A percentile compares a stretch with the other conserved stretches of the same genome.
Evolutionary conservation across 2,888 invertebrate genomes (phyloP).

Genomic region (Ectemnius continuus): DNA sequence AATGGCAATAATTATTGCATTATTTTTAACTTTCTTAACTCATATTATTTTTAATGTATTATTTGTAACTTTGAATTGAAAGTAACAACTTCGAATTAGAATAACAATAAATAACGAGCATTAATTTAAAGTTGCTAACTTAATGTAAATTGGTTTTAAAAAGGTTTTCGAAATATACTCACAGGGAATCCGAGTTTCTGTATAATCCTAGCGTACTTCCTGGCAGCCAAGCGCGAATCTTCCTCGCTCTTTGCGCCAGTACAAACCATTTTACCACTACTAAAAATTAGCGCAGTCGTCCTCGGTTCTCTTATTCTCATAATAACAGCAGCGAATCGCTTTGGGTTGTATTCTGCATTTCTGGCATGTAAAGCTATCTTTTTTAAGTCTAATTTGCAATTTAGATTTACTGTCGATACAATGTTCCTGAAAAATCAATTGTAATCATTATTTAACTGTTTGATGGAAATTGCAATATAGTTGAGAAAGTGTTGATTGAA

Average conservation of each 20-base stretch:
- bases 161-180: slow-evolving; percentile 60
- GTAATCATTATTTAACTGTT: neutral
- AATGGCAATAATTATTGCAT: too few relatives aligned
- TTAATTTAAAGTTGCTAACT: neutral
- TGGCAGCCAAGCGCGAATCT: slow-evolving; percentile 86
- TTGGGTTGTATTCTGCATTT: slow-evolving; percentile 99
- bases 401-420: slow-evolving; percentile 97
- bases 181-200: slow-evolving; percentile 89
- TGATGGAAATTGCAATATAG: neutral
- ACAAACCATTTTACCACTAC: slow-evolving; percentile 93
- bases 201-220: slow-evolving; percentile 90
- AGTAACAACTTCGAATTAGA: slow-evolving; percentile 14
- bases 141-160: neutral
- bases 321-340: slow-evolving; percentile 99
- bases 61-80: slow-evolving; percentile 14
- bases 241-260: slow-evolving; percentile 93
- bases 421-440: slow-evolving; percentile 86
- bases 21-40: neutral
- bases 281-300: slow-evolving; percentile 92
- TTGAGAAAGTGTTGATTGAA: neutral
- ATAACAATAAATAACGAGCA: neutral
- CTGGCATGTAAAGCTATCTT: slow-evolving; percentile 98
- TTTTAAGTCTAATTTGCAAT: slow-evolving; percentile 96
- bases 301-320: slow-evolving; percentile 93
- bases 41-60: too few relatives aligned